Evolutionary conservation across 2,888 invertebrate species (phyloP).

Genomic region (Acrobasis consociella): DNA sequence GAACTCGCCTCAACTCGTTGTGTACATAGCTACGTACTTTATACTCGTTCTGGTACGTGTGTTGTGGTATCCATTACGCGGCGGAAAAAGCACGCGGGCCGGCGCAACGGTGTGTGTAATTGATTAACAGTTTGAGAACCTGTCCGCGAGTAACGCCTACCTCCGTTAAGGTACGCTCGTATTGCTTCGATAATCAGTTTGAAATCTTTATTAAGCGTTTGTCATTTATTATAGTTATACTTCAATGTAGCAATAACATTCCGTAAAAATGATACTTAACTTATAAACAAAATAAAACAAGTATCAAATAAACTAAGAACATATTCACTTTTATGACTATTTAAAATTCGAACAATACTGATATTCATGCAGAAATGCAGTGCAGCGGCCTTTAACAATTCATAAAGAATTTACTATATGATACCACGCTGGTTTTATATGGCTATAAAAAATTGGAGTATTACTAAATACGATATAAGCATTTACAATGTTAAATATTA

Average conservation of each 20-base stretch:
- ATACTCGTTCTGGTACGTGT: constrained; percentile 56
- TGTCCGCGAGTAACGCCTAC: constrained; percentile 48
- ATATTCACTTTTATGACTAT: too few species aligned
- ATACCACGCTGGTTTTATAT: too few species aligned
- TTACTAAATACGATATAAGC: too few species aligned
- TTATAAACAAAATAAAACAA: too few species aligned
- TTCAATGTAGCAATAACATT: too few species aligned
- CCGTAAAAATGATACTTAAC: neutral
- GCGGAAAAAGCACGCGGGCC: constrained; percentile 63
- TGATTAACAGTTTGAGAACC: constrained; percentile 75
- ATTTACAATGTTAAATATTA: too few species aligned
- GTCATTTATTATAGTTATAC: constrained; percentile 29
- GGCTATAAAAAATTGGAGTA: too few species aligned
- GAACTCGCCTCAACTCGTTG: constrained; percentile 54
- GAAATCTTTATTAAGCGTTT: constrained; percentile 61
- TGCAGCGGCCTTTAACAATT: too few species aligned
- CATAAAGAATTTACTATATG: too few species aligned
- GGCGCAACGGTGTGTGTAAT: constrained; percentile 74
- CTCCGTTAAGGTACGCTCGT: constrained; percentile 28
- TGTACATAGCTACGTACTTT: constrained; percentile 43
- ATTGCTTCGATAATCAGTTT: constrained; percentile 43
- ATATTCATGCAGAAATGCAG: too few species aligned
- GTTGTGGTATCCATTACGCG: constrained; percentile 74
- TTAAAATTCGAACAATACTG: too few species aligned
- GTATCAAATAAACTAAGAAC: too few species aligned